Conservation (phyloP, 2,888 invertebrate genomes). For the Meteorus cinctellus region DNA sequence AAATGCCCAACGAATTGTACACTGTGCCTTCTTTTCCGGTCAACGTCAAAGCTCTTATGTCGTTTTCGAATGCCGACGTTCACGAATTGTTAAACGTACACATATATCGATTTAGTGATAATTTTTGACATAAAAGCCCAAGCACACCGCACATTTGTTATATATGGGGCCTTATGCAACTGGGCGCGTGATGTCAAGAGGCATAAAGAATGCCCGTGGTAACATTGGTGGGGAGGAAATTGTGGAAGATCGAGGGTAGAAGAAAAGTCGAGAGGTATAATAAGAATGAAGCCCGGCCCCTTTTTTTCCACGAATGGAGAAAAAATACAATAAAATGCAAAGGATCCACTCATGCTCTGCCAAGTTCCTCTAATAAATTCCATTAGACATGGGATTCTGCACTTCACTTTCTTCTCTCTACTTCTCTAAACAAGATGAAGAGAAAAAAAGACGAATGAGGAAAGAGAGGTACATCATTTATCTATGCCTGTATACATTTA, state of each 20-base stretch:
- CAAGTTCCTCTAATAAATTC: slow-evolving; percentile 70
- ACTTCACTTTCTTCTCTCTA: slow-evolving; percentile 10
- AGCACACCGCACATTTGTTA: slow-evolving; percentile 5
- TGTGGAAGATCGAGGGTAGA: background rate
- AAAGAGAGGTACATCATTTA: background rate
- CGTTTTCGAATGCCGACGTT: background rate
- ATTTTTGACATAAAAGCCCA: slow-evolving; percentile 3
- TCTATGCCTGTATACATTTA: background rate
- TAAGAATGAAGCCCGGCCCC: slow-evolving; percentile 12
- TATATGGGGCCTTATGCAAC: background rate
- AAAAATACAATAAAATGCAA: slow-evolving; percentile 12
- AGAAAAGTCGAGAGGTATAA: slow-evolving; percentile 22
- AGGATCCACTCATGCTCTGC: slow-evolving; percentile 33
- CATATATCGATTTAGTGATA: slow-evolving; percentile 8
- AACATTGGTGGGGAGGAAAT: slow-evolving; percentile 28
- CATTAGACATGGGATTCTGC: slow-evolving; percentile 71
- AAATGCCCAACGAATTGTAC: no score
- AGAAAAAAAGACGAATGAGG: background rate
- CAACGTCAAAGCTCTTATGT: no score
- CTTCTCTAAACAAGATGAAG: slow-evolving; percentile 15
- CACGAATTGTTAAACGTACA: background rate
- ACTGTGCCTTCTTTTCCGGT: no score
- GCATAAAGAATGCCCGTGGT: slow-evolving; percentile 40
- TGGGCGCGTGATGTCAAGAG: slow-evolving; percentile 43
- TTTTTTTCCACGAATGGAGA: slow-evolving; percentile 21